Evolutionary conservation across 2,888 invertebrate genomes (phyloP).

Genomic region (Heteromurus nitidus): DNA sequence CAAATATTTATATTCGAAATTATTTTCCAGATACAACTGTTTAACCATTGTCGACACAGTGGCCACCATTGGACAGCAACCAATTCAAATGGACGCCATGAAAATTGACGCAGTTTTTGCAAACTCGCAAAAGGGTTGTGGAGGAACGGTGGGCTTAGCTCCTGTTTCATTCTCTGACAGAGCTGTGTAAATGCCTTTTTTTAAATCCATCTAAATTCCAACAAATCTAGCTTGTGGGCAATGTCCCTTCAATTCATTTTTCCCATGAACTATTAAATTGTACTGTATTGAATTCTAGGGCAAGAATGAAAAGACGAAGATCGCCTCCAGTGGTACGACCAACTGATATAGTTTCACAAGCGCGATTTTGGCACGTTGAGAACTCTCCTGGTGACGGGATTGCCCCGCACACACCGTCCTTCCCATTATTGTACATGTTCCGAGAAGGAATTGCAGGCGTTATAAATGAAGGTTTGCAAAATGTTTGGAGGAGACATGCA

Average conservation of each 20-base stretch:
- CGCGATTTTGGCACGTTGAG: neutral
- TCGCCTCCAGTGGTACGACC: neutral
- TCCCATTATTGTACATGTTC: conserved; percentile 82
- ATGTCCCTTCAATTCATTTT: no score
- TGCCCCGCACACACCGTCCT: neutral
- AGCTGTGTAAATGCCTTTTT: conserved; percentile 82
- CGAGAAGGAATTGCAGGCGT: conserved; percentile 85
- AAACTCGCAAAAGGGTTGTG: conserved; percentile 85
- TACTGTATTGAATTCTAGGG: conserved; percentile 3
- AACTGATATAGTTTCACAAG: conserved; percentile 11
- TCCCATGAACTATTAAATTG: no score
- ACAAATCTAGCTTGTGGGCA: no score
- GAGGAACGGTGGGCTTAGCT: conserved; percentile 85
- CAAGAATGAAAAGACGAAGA: conserved; percentile 7
- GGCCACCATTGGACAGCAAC: conserved; percentile 83
- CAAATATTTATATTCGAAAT: no score
- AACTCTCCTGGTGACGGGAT: neutral
- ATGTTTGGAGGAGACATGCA: conserved; percentile 83
- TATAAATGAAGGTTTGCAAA: conserved; percentile 83
- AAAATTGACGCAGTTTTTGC: conserved; percentile 84
- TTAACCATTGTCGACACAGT: conserved; percentile 85
- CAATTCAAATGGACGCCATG: conserved; percentile 83
- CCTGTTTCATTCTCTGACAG: conserved; percentile 84
- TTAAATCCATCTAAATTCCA: no score
- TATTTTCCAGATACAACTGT: conserved; percentile 81